A percentile compares a stretch with the other conserved stretches of the same genome.
Evolutionary conservation across 2,888 invertebrate species (phyloP).

Genomic region (Drosophila rubida): DNA sequence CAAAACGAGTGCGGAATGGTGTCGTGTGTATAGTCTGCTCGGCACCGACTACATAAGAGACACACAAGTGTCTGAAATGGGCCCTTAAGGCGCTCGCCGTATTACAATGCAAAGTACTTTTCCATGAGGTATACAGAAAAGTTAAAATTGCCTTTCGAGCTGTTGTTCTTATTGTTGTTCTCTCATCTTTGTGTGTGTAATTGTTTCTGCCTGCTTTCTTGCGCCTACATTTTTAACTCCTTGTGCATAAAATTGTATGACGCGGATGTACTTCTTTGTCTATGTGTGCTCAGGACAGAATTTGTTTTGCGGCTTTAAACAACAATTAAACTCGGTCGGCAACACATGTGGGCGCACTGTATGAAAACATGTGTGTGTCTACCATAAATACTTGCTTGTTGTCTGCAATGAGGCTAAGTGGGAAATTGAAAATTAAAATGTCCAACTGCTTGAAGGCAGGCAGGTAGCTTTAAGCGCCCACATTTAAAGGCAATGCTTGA

Average conservation of each 20-base stretch:
- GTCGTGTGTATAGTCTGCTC: slow-evolving; percentile 28
- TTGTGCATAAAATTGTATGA: slow-evolving; percentile 20
- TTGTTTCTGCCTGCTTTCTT: slow-evolving; percentile 34
- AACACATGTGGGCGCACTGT: slow-evolving; percentile 72
- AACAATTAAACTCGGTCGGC: slow-evolving; percentile 76
- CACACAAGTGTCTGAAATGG: slow-evolving; percentile 61
- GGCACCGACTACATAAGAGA: slow-evolving; percentile 32
- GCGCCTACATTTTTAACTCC: slow-evolving; percentile 39
- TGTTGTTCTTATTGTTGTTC: slow-evolving; percentile 38
- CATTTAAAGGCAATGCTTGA: background rate
- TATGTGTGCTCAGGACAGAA: slow-evolving; percentile 36
- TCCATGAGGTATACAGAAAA: slow-evolving; percentile 74
- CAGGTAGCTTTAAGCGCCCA: background rate
- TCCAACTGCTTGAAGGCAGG: slow-evolving; percentile 12
- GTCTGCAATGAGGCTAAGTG: slow-evolving; percentile 20
- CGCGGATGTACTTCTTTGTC: slow-evolving; percentile 34
- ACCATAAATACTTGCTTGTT: slow-evolving; percentile 5
- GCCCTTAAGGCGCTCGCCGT: slow-evolving; percentile 29
- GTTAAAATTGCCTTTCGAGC: slow-evolving; percentile 72
- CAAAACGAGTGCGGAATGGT: slow-evolving; percentile 12
- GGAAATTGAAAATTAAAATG: slow-evolving; percentile 65
- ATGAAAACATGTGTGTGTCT: slow-evolving; percentile 29
- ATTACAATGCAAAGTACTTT: slow-evolving; percentile 68
- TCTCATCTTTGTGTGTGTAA: slow-evolving; percentile 25
- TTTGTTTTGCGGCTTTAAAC: slow-evolving; percentile 76